Evolutionary conservation across 2,888 invertebrate genomes (phyloP).

Genomic region (Copidosoma aretas): DNA sequence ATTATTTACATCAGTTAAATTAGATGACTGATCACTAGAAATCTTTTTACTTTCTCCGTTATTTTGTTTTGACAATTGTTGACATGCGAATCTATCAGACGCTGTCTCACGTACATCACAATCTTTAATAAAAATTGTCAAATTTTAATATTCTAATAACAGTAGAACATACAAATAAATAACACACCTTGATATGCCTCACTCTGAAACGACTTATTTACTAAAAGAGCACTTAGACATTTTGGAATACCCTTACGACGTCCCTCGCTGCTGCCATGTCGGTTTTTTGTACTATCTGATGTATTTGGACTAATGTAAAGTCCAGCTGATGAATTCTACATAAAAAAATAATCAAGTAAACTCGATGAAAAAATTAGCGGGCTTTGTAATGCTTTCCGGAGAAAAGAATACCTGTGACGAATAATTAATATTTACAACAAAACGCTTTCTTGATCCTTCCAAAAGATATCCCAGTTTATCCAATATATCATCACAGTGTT

Average conservation of each 20-base stretch:
- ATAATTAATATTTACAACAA: constrained; percentile 60
- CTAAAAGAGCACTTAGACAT: constrained; percentile 37
- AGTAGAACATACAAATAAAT: not conserved
- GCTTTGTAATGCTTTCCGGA: not conserved
- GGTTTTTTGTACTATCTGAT: constrained; percentile 53
- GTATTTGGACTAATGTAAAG: constrained; percentile 51
- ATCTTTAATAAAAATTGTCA: constrained; percentile 33
- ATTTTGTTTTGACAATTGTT: constrained; percentile 40
- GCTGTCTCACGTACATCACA: constrained; percentile 54
- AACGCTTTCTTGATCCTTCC: constrained; percentile 53
- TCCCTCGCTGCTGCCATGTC: constrained; percentile 54
- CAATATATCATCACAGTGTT: constrained; percentile 53
- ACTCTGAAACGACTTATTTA: constrained; percentile 40
- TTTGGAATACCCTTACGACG: constrained; percentile 52
- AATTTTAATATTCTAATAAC: constrained; percentile 3
- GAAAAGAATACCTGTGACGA: constrained; percentile 50
- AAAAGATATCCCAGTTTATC: constrained; percentile 58
- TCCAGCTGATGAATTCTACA: constrained; percentile 33
- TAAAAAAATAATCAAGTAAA: not conserved
- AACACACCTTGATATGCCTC: constrained; percentile 25
- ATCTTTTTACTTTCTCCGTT: constrained; percentile 21
- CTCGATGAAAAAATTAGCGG: not conserved
- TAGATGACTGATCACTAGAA: constrained; percentile 8
- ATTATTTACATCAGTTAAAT: constrained; percentile 20
- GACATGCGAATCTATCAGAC: constrained; percentile 54